A percentile compares a stretch with the other conserved stretches of the same genome.
These are phyloP conservation scores for Chrysolina haemoptera DNA, from an alignment of 2,888 invertebrate species.

Conservation along the genomic window DNA sequence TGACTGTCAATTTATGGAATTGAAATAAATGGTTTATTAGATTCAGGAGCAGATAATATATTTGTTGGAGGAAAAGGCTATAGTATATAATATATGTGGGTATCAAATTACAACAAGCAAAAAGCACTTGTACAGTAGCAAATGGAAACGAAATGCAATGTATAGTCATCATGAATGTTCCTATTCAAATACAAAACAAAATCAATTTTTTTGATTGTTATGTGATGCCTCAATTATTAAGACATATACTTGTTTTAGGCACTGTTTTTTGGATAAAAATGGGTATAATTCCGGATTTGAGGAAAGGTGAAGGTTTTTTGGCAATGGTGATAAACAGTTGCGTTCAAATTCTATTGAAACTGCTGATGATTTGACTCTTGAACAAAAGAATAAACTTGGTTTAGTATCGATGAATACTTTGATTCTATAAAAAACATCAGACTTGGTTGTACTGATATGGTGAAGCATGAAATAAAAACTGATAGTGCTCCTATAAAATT, in stretches of 20 bases:
- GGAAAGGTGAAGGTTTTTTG: constrained; percentile 27
- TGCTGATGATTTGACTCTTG: constrained; percentile 19
- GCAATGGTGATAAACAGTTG: not conserved
- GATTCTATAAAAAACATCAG: constrained; percentile 21
- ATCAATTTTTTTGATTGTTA: constrained; percentile 13
- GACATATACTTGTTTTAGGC: constrained; percentile 32
- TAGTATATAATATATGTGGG: constrained; percentile 19
- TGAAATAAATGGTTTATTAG: too few relatives aligned
- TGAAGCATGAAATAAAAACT: constrained; percentile 26
- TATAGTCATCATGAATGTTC: constrained; percentile 30
- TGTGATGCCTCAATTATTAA: constrained; percentile 27
- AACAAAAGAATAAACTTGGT: constrained; percentile 4
- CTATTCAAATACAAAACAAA: constrained; percentile 22
- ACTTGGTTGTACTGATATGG: constrained; percentile 20
- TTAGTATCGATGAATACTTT: not conserved
- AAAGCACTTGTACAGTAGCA: constrained; percentile 22
- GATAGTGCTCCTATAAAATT: constrained; percentile 25
- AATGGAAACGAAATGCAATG: constrained; percentile 20
- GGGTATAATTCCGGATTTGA: constrained; percentile 34
- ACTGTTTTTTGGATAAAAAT: constrained; percentile 33
- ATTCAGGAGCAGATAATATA: too few relatives aligned
- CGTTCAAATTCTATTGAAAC: constrained; percentile 14
- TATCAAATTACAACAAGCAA: constrained; percentile 5
- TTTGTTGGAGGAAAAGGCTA: constrained; percentile 33
- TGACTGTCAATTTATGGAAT: too few relatives aligned